phyloP scores from a whole-genome alignment of 1,140 invertebrate species.

The Drosophila athabasca region DNA sequence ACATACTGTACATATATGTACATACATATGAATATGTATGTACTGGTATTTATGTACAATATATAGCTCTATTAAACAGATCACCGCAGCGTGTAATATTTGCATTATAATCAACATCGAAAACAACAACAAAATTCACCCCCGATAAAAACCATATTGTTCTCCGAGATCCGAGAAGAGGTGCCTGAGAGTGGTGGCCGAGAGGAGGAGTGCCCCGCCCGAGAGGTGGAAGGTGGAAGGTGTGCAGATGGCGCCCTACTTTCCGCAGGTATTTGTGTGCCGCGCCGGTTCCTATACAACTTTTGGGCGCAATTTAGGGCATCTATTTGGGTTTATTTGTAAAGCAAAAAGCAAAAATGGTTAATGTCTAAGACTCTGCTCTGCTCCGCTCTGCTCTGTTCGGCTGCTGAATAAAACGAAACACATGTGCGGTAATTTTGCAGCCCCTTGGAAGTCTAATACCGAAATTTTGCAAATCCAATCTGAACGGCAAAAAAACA shows the following conservation, averaged over 20 bases:
- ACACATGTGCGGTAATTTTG: constrained; percentile 77
- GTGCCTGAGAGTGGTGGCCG: constrained; percentile 3
- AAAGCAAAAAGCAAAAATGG: constrained; percentile 62
- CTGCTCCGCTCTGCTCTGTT: no score
- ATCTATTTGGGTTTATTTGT: constrained; percentile 75
- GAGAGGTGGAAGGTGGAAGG: constrained; percentile 29
- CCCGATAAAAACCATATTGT: constrained; percentile 79
- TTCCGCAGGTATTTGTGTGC: constrained; percentile 36
- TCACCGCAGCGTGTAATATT: constrained; percentile 72
- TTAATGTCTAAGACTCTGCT: constrained; percentile 47
- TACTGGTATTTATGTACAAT: constrained; percentile 2
- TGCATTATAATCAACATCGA: constrained; percentile 73
- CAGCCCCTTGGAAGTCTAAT: constrained; percentile 25
- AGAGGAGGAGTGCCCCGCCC: neutral
- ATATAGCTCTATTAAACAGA: constrained; percentile 32
- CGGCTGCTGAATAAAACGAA: constrained; percentile 55
- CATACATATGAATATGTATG: neutral
- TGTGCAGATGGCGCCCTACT: constrained; percentile 76
- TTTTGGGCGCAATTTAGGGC: constrained; percentile 65
- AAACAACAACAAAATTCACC: constrained; percentile 38
- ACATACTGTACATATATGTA: constrained; percentile 22
- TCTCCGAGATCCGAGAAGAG: constrained; percentile 28
- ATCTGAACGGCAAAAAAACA: constrained; percentile 27
- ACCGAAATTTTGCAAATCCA: constrained; percentile 8
- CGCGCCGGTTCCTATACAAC: constrained; percentile 45